Conservation (phyloP, 2,888 invertebrate species). For the Cyclophora punctaria region DNA sequence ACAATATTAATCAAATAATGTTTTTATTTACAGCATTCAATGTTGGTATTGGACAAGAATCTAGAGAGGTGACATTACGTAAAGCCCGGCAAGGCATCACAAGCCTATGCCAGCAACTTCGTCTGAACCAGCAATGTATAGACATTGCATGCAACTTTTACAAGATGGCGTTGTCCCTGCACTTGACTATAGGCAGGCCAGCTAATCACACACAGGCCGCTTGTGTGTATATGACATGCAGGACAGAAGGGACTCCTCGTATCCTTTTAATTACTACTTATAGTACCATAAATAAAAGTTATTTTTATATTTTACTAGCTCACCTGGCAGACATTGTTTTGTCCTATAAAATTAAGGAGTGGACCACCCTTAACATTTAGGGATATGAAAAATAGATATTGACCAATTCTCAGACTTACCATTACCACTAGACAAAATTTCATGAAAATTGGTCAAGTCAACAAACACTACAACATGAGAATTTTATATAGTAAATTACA, state of each 20-base stretch:
- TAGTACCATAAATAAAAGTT: no score
- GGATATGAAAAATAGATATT: no score
- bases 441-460: no score
- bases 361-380: no score
- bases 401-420: no score
- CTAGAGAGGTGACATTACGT: constrained; percentile 91
- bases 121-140: constrained; percentile 91
- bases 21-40: constrained; percentile 77
- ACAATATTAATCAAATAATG: no score
- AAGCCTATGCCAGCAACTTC: constrained; percentile 88
- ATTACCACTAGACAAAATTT: no score
- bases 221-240: constrained; percentile 97
- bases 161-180: constrained; percentile 89
- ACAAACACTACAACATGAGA: no score
- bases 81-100: constrained; percentile 92
- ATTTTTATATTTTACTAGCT: no score
- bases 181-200: constrained; percentile 92
- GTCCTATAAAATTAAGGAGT: no score
- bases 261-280: constrained; percentile 69
- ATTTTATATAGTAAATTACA: no score
- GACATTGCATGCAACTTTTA: constrained; percentile 96
- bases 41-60: constrained; percentile 88
- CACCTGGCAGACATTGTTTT: no score
- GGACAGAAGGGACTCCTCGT: constrained; percentile 96
- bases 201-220: constrained; percentile 95